Percentiles rank a stretch among this genome's conserved stretches.
phyloP scores from a whole-genome alignment of 2,888 invertebrate species.

The Pachydiplax longipennis region DNA sequence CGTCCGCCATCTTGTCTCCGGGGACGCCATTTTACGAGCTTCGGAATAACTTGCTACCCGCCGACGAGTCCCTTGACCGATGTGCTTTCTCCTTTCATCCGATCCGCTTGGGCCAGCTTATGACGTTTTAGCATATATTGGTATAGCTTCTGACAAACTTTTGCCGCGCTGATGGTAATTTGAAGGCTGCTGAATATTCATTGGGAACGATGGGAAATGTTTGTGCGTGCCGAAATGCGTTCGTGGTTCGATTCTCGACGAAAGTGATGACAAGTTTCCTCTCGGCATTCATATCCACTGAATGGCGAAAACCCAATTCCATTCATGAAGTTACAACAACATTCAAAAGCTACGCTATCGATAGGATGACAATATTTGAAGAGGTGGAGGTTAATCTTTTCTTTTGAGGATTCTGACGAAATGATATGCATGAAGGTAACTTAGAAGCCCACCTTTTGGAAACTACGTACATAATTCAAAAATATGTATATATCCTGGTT shows the following conservation, averaged over 20 bases:
- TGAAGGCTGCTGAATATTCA: not conserved
- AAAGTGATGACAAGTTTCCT: not conserved
- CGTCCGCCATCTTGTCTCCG: slow-evolving; percentile 17
- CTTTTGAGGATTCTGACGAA: too few species aligned
- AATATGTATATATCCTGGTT: too few species aligned
- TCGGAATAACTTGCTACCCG: slow-evolving; percentile 24
- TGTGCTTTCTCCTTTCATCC: not conserved
- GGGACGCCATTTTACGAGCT: slow-evolving; percentile 41
- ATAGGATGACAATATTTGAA: too few species aligned
- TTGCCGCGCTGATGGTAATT: not conserved
- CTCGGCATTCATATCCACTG: too few species aligned
- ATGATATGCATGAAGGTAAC: too few species aligned
- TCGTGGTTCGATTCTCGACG: not conserved
- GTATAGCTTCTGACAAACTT: not conserved
- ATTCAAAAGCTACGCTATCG: too few species aligned
- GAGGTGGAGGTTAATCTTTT: too few species aligned
- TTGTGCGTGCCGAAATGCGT: not conserved
- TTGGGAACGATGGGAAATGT: not conserved
- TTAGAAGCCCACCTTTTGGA: too few species aligned
- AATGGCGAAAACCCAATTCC: too few species aligned
- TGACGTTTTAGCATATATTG: not conserved
- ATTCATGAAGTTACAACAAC: too few species aligned
- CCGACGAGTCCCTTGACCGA: not conserved
- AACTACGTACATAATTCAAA: too few species aligned
- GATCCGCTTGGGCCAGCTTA: not conserved